A percentile compares a stretch with the other conserved stretches of the same genome.
phyloP scores from a whole-genome alignment of 1,140 invertebrate genomes.

The Pollicipes pollicipes region DNA sequence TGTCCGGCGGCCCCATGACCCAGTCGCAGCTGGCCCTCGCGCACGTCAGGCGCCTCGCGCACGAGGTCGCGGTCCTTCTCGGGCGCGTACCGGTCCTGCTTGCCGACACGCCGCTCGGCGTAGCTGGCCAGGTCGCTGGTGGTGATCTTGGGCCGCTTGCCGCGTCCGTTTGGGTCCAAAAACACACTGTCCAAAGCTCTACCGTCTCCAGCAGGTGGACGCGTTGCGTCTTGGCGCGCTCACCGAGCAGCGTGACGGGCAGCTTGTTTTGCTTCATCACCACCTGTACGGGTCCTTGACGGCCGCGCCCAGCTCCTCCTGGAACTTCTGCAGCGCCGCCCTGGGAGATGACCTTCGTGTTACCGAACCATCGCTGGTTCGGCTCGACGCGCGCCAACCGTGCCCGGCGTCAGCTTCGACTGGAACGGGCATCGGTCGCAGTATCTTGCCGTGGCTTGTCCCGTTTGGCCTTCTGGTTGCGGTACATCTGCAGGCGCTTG shows the following conservation, averaged over 20 bases:
- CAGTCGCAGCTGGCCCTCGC: conserved; percentile 29
- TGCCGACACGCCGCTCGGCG: conserved; percentile 45
- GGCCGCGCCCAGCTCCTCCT: conserved; percentile 83
- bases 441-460: conserved; percentile 79
- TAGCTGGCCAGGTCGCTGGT: conserved; percentile 46
- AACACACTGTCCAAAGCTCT: conserved; percentile 87
- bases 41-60: conserved; percentile 50
- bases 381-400: conserved; percentile 86
- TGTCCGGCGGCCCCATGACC: conserved; percentile 54
- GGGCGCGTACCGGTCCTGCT: conserved; percentile 53
- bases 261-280: conserved; percentile 91
- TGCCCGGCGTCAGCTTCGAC: conserved; percentile 68
- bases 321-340: conserved; percentile 89
- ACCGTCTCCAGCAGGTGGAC: conserved; percentile 90
- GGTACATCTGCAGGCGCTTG: conserved; percentile 91
- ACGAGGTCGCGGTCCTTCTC: conserved; percentile 65
- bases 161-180: conserved; percentile 80
- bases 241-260: conserved; percentile 84
- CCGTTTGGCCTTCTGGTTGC: conserved; percentile 86
- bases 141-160: conserved; percentile 58
- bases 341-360: conserved; percentile 78
- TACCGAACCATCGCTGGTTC: conserved; percentile 96
- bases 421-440: conserved; percentile 89
- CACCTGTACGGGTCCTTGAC: conserved; percentile 91
- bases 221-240: conserved; percentile 71